Evolutionary conservation across 2,113 vertebrate species (phyloP).

Genomic region (Delphinapterus leucas): DNA sequence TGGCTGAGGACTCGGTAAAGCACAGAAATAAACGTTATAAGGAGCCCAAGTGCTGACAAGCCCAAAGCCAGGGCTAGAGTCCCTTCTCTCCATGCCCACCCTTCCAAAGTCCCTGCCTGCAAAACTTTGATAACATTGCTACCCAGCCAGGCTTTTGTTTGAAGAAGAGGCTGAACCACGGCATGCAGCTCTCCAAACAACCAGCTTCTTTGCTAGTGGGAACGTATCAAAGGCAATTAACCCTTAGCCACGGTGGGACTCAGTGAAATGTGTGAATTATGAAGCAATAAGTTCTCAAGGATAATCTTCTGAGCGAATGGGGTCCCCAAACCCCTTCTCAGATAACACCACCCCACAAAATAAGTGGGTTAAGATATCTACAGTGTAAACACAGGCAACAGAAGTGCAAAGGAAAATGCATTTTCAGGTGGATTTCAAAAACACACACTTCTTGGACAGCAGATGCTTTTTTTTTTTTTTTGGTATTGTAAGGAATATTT

Average conservation of each 20-base stretch:
- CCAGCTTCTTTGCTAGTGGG: neutral
- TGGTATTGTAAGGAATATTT: neutral
- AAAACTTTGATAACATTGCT: neutral
- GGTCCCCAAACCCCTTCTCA: neutral
- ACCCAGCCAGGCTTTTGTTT: neutral
- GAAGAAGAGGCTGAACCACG: neutral
- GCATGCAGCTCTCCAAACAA: neutral
- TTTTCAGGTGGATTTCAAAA: neutral
- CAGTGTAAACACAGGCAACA: neutral
- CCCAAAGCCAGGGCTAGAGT: neutral
- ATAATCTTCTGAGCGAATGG: neutral
- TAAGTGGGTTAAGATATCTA: neutral
- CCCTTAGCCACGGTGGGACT: neutral
- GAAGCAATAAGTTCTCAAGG: neutral
- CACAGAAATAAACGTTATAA: neutral
- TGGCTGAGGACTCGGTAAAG: neutral
- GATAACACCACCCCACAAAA: neutral
- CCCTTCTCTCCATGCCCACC: accelerated
- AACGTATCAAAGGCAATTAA: neutral
- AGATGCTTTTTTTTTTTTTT: neutral
- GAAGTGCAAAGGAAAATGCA: neutral
- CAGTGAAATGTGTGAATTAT: neutral
- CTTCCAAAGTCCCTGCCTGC: neutral
- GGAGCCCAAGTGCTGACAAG: neutral
- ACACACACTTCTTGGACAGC: constrained; percentile 14